A percentile compares a stretch with the other conserved stretches of the same genome.
Evolutionary conservation across 2,797 vertebrate genomes (phyloP).

Genomic region (Clarias fuscus): DNA sequence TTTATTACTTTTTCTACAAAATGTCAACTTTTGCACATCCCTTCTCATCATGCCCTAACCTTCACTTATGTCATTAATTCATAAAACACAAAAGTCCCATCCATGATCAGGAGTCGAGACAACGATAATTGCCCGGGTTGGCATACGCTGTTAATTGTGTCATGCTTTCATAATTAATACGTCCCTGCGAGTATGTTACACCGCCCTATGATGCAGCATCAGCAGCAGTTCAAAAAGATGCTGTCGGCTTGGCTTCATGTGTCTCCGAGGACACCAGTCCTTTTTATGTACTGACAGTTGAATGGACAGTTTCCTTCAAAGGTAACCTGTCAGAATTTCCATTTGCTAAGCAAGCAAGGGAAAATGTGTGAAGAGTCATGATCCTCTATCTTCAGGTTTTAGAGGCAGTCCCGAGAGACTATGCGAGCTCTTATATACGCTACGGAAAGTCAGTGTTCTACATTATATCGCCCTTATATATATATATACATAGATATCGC

Average conservation of each 20-base stretch:
- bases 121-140: not conserved
- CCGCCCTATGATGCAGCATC: not conserved
- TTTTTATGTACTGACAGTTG: constrained; percentile 45
- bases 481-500: constrained; percentile 14
- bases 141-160: too few relatives aligned
- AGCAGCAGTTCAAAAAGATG: constrained; percentile 8
- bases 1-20: not conserved
- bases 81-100: not conserved
- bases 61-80: not conserved
- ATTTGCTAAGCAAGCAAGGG: constrained; percentile 55
- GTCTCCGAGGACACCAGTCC: constrained; percentile 33
- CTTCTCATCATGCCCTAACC: not conserved
- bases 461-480: not conserved
- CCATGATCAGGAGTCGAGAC: too few relatives aligned
- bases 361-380: constrained; percentile 76
- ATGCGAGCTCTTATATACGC: constrained; percentile 56
- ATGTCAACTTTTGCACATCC: constrained; percentile 7
- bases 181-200: not conserved
- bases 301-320: constrained; percentile 49
- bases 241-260: not conserved
- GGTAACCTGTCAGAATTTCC: constrained; percentile 43
- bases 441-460: constrained; percentile 20
- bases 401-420: constrained; percentile 73
- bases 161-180: too few relatives aligned
- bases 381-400: constrained; percentile 70